phyloP scores from a whole-genome alignment of 35 echinoderm and acorn worm species.

The Ophiothrix spiculata region DNA sequence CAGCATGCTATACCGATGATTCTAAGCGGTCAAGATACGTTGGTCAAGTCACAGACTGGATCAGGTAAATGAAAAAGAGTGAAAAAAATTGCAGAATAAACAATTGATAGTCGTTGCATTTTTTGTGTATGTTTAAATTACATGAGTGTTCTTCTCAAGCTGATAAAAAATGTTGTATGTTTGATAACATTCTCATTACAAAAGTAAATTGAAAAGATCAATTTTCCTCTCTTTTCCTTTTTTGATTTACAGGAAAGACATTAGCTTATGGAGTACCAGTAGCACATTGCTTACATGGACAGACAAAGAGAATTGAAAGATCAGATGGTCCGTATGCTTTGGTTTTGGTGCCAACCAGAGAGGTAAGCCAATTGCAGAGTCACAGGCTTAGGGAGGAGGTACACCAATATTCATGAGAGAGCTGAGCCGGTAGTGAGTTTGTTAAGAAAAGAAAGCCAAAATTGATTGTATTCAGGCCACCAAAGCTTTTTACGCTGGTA shows the following conservation, averaged over 20 bases:
- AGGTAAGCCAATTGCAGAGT: conserved; percentile 41
- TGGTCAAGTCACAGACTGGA: conserved; percentile 97
- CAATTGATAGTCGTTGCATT: no score
- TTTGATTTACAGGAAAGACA: conserved; percentile 70
- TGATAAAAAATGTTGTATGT: no score
- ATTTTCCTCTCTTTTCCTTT: neutral
- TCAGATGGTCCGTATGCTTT: conserved; percentile 85
- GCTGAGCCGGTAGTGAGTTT: no score
- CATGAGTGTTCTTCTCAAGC: no score
- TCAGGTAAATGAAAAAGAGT: conserved; percentile 69
- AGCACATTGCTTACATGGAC: conserved; percentile 54
- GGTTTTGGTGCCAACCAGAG: conserved; percentile 79
- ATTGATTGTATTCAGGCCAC: no score
- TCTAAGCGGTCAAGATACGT: conserved; percentile 56
- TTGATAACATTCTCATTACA: no score
- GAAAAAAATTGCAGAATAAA: no score
- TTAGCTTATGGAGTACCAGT: conserved; percentile 78
- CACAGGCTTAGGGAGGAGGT: neutral
- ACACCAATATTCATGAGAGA: no score
- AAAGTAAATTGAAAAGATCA: no score
- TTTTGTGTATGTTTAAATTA: no score
- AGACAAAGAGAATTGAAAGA: conserved; percentile 60
- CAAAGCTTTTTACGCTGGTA: no score
- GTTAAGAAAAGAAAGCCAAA: no score
- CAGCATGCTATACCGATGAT: conserved; percentile 59